phyloP scores from a whole-genome alignment of 2,797 vertebrate genomes.

The Clarias laeviceps region DNA sequence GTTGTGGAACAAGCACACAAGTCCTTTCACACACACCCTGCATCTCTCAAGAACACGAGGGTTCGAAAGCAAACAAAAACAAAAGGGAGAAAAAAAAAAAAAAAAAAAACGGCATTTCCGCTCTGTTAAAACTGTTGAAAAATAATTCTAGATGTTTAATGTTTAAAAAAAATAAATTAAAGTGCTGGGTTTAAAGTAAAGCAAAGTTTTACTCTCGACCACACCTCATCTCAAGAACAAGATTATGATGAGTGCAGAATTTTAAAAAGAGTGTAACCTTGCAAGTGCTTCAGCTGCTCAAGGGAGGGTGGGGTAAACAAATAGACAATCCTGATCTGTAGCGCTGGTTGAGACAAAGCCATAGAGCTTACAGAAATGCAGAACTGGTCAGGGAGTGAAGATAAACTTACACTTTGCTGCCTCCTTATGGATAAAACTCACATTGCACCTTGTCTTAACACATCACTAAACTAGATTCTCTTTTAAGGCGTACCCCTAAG shows the following conservation, averaged over 20 bases:
- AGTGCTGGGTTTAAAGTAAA: background rate
- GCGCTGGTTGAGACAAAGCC: slow-evolving; percentile 23
- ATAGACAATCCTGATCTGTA: background rate
- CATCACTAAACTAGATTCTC: too few relatives aligned
- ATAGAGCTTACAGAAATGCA: slow-evolving; percentile 8
- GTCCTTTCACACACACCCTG: slow-evolving; percentile 11
- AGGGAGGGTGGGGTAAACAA: background rate
- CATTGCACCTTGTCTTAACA: background rate
- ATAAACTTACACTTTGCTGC: slow-evolving; percentile 42
- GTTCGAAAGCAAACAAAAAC: slow-evolving; percentile 21
- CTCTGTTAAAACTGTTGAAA: background rate
- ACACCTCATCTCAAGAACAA: background rate
- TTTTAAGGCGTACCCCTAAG: too few relatives aligned
- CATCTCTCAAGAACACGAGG: slow-evolving; percentile 5
- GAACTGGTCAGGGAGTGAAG: background rate
- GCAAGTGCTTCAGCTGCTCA: background rate
- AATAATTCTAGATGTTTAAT: too few relatives aligned
- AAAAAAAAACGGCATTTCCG: background rate
- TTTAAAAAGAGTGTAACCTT: slow-evolving; percentile 1
- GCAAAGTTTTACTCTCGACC: background rate
- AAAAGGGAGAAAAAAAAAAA: too few relatives aligned
- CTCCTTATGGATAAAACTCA: slow-evolving; percentile 28
- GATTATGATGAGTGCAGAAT: background rate
- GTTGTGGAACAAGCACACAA: slow-evolving; percentile 38
- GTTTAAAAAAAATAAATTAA: background rate